These are phyloP conservation scores for Phrynosoma platyrhinos DNA, from an alignment of 2,113 vertebrate species.

Conservation along the genomic window DNA sequence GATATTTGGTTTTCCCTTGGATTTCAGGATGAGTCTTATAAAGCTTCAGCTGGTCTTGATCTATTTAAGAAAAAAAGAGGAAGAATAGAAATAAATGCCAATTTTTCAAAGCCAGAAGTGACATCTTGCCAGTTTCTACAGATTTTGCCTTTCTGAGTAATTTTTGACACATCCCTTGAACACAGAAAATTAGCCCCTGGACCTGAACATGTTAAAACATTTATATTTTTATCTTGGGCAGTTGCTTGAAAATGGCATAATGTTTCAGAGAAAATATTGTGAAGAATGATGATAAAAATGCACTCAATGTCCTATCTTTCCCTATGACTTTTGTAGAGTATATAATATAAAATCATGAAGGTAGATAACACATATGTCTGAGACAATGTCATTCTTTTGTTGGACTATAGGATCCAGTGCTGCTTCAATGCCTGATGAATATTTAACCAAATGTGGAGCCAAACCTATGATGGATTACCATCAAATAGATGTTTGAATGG, in stretches of 20 bases:
- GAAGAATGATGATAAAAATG: background rate
- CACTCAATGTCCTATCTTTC: background rate
- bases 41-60: too few species aligned
- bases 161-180: too few species aligned
- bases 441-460: slow-evolving; percentile 3
- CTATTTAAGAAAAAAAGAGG: too few species aligned
- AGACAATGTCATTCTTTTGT: background rate
- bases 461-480: slow-evolving; percentile 29
- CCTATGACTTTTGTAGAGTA: background rate
- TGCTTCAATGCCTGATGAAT: slow-evolving; percentile 15
- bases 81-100: too few species aligned
- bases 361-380: background rate
- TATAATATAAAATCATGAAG: background rate
- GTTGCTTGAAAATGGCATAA: too few species aligned
- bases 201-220: too few species aligned
- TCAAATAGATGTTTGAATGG: slow-evolving; percentile 4
- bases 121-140: too few species aligned
- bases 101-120: too few species aligned
- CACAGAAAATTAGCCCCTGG: too few species aligned
- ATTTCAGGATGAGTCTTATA: too few species aligned
- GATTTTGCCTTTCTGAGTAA: too few species aligned
- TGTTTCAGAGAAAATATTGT: background rate
- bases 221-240: too few species aligned
- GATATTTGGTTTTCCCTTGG: background rate
- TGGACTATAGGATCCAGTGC: background rate